Conservation (phyloP, 2,797 vertebrate genomes). For the Botia kubotai region DNA sequence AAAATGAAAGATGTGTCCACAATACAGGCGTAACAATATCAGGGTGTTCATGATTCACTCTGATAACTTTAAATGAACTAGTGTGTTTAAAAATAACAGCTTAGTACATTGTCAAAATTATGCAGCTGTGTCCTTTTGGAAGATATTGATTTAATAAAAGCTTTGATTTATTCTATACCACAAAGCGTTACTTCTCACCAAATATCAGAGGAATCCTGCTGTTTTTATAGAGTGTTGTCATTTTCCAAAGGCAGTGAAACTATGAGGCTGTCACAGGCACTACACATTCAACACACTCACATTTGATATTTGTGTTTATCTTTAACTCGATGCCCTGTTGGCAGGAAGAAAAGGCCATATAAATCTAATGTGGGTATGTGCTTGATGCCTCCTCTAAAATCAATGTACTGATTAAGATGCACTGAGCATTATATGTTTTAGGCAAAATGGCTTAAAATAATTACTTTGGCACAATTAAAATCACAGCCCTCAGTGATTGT, state of each 20-base stretch:
- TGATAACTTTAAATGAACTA: conserved; percentile 20
- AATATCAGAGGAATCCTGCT: conserved; percentile 39
- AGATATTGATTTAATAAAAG: conserved; percentile 47
- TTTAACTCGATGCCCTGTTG: conserved; percentile 15
- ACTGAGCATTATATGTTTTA: conserved; percentile 56
- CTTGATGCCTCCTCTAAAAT: conserved; percentile 49
- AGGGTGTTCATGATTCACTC: conserved; percentile 18
- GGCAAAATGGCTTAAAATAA: conserved; percentile 69
- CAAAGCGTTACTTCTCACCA: conserved; percentile 18
- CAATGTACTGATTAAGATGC: conserved; percentile 59
- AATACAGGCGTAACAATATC: not conserved
- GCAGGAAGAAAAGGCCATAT: conserved; percentile 16
- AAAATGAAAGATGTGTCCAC: conserved; percentile 6
- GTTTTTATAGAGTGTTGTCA: conserved; percentile 36
- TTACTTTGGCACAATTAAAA: conserved; percentile 67
- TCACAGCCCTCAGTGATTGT: conserved; percentile 62
- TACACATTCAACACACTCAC: not conserved
- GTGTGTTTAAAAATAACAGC: not conserved
- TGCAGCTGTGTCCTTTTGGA: conserved; percentile 43
- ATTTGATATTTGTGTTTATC: not conserved
- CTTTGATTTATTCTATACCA: conserved; percentile 26
- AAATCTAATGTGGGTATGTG: conserved; percentile 34
- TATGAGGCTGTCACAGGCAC: not conserved
- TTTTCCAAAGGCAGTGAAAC: conserved; percentile 9
- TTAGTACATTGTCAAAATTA: conserved; percentile 23